phyloP scores from a whole-genome alignment of 2,888 invertebrate genomes.

The Pemphredon lugubris region DNA sequence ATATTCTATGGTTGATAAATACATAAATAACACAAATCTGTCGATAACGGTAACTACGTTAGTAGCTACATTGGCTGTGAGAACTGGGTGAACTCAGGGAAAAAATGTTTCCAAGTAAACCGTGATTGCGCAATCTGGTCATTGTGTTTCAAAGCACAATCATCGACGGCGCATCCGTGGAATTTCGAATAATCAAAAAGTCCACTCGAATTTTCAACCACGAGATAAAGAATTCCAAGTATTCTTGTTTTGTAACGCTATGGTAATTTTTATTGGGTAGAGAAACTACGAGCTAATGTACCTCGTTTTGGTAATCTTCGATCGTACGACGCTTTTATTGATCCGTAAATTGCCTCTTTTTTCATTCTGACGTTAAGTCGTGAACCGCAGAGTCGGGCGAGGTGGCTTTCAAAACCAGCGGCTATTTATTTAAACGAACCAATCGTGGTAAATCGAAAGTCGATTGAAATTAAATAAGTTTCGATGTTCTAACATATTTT shows the following conservation, averaged over 20 bases:
- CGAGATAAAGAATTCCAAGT: slow-evolving; percentile 13
- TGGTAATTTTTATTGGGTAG: slow-evolving; percentile 37
- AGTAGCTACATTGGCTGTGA: too few species aligned
- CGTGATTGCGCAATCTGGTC: too few species aligned
- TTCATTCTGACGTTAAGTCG: slow-evolving; percentile 3
- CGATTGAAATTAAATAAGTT: slow-evolving; percentile 1
- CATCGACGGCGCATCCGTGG: too few species aligned
- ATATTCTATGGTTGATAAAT: too few species aligned
- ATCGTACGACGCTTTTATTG: slow-evolving; percentile 30
- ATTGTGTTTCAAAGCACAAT: too few species aligned
- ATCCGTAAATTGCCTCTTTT: slow-evolving; percentile 23
- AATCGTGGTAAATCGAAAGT: neutral
- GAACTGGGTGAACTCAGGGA: too few species aligned
- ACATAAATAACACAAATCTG: too few species aligned
- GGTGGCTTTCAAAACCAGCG: neutral
- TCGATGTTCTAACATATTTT: slow-evolving; percentile 11
- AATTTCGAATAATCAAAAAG: slow-evolving; percentile 1
- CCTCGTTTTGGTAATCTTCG: slow-evolving; percentile 8
- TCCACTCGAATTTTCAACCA: slow-evolving; percentile 40
- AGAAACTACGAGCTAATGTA: neutral
- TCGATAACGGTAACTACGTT: too few species aligned
- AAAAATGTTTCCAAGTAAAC: too few species aligned
- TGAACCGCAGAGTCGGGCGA: neutral
- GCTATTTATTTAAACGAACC: neutral
- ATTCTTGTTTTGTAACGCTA: slow-evolving; percentile 18